Conservation (phyloP, 2,888 invertebrate genomes). For the Cephus nigrinus region DNA sequence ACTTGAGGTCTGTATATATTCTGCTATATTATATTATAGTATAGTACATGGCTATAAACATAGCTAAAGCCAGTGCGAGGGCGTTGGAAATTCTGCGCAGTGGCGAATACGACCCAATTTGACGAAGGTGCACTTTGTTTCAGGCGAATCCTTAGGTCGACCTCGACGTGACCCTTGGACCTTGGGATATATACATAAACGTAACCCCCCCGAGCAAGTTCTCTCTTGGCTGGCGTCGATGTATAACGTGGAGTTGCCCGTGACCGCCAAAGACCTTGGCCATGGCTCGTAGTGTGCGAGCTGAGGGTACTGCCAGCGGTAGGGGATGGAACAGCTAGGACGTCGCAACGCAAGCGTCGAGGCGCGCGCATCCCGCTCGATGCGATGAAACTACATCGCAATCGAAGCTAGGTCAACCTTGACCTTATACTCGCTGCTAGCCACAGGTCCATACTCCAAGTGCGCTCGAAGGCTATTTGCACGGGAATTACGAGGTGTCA, state of each 20-base stretch:
- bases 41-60: not conserved
- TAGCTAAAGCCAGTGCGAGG: not conserved
- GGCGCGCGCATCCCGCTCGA: constrained; percentile 50
- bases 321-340: constrained; percentile 1
- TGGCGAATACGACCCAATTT: not conserved
- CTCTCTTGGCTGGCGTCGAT: constrained; percentile 11
- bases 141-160: constrained; percentile 23
- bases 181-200: constrained; percentile 10
- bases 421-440: constrained; percentile 45
- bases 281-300: constrained; percentile 47
- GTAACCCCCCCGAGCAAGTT: constrained; percentile 1
- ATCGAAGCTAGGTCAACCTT: constrained; percentile 43
- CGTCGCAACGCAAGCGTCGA: constrained; percentile 25
- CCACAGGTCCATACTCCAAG: constrained; percentile 5
- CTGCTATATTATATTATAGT: not conserved
- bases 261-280: constrained; percentile 63
- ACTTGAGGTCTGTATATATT: not conserved
- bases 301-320: not conserved
- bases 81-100: not conserved
- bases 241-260: constrained; percentile 55
- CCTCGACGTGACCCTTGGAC: constrained; percentile 38
- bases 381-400: constrained; percentile 31
- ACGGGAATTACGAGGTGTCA: constrained; percentile 2
- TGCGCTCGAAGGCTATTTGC: constrained; percentile 2
- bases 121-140: not conserved